These are phyloP conservation scores for Bedellia somnulentella DNA, from an alignment of 2,888 invertebrate genomes.

Conservation along the genomic window DNA sequence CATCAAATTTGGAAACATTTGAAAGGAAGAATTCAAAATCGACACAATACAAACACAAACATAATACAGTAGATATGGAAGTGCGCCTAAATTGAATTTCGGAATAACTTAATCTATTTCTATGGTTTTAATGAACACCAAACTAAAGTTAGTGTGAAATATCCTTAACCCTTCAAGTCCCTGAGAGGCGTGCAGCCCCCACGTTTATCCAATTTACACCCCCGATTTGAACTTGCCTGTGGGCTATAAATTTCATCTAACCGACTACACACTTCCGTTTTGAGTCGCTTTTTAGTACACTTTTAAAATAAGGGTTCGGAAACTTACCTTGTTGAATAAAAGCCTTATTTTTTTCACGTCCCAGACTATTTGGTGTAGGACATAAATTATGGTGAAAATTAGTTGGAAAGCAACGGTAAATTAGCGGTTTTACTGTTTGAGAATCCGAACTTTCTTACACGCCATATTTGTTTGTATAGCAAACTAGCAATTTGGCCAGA, in stretches of 20 bases:
- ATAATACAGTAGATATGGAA: not conserved
- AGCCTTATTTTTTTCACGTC: no score
- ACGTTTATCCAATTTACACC: constrained; percentile 39
- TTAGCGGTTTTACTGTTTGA: no score
- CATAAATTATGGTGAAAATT: no score
- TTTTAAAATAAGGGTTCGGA: constrained; percentile 32
- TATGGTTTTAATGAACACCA: not conserved
- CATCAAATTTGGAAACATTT: not conserved
- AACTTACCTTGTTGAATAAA: no score
- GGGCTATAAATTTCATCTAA: constrained; percentile 39
- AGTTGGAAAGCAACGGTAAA: no score
- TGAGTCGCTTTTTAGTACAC: constrained; percentile 13
- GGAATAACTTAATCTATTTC: not conserved
- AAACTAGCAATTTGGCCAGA: no score
- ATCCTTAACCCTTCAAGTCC: not conserved
- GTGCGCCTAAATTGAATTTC: not conserved
- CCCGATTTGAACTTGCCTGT: constrained; percentile 22
- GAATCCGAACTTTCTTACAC: no score
- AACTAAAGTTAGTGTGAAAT: not conserved
- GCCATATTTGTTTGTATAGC: no score
- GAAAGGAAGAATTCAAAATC: not conserved
- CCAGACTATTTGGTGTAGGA: no score
- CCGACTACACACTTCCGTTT: constrained; percentile 47
- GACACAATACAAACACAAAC: not conserved
- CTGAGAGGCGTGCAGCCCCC: constrained; percentile 13